phyloP scores from a whole-genome alignment of 2,797 vertebrate species.

The Lithobates pipiens region DNA sequence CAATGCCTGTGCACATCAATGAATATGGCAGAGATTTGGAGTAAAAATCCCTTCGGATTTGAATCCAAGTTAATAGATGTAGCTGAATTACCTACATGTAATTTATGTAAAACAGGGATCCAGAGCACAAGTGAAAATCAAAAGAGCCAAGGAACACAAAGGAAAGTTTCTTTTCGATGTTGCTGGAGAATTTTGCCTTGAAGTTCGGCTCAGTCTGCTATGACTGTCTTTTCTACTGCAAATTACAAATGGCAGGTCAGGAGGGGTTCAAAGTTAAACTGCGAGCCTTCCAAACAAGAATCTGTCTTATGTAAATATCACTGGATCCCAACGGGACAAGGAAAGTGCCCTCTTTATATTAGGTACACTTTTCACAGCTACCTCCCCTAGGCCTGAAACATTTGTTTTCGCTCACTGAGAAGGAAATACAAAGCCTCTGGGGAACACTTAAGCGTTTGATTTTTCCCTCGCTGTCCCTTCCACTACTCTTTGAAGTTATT shows the following conservation, averaged over 20 bases:
- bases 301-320: conserved; percentile 49
- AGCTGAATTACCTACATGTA: conserved; percentile 42
- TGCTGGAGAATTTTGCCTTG: conserved; percentile 46
- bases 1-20: conserved; percentile 36
- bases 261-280: conserved; percentile 56
- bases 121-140: conserved; percentile 46
- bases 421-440: conserved; percentile 17
- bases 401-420: conserved; percentile 33
- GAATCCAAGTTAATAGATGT: conserved; percentile 40
- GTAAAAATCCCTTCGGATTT: conserved; percentile 39
- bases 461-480: conserved; percentile 25
- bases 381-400: conserved; percentile 34
- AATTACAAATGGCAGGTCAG: conserved; percentile 57
- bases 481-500: conserved; percentile 25
- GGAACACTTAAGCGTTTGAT: conserved; percentile 27
- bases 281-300: conserved; percentile 43
- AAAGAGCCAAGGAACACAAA: conserved; percentile 45
- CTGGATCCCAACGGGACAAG: conserved; percentile 13
- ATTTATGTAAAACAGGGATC: conserved; percentile 54
- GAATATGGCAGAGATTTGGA: conserved; percentile 34
- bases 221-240: conserved; percentile 28
- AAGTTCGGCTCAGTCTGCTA: conserved; percentile 41
- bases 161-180: conserved; percentile 38
- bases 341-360: conserved; percentile 31
- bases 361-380: conserved; percentile 23